Base-by-base conservation (phyloP, 2,888 invertebrate genomes). In the Machimus atricapillus region DNA sequence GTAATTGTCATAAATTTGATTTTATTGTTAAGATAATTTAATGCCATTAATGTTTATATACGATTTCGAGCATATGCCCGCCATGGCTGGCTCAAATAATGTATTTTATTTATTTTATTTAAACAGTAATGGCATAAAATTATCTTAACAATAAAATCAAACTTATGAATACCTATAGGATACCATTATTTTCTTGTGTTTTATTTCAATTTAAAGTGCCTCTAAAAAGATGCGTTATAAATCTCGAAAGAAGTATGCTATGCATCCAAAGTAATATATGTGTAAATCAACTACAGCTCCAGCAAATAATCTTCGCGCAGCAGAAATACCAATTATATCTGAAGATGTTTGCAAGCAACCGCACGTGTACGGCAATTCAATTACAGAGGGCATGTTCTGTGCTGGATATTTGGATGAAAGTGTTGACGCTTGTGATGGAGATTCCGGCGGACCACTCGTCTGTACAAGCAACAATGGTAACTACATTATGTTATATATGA, bases 391-490 rank as follows among this genome's bases (percentile, higher is more conserved):
- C 16, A 97, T 97, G 96, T 94, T 97, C 89, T 97, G 97, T 92
- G 97, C 97, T 31, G 97, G 97, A 2, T 95, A 94, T 90, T 92
- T 96, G 87, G 94, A 95, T 89, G 97, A 96, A 86, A 96, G 96
- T 46, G 93, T 95, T 0, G 97, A 97, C 91, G 95, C 96, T 12
- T 97, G 97, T 90, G 96, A 96, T 90, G 97, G 97, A 1, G 97
- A 97, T 91, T 96, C 96, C 56, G 97, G 97, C 34, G 97, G 97
- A n/a, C 97, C 97, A 8, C 92, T 97, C 31, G 95, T 96, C 77
- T 97, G 97, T 90, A 91, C 94, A 88, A 93, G 43, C 43, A 46
- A 94, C 89, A 93, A 94, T 89, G 95, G 95, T 95, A 89, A 52
- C 31, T 23, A 78, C 2, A 46, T 46, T 46, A 12, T 40, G 40